Evolutionary conservation across 2,113 vertebrate genomes (phyloP).

Genomic region (Pristiophorus japonicus): DNA sequence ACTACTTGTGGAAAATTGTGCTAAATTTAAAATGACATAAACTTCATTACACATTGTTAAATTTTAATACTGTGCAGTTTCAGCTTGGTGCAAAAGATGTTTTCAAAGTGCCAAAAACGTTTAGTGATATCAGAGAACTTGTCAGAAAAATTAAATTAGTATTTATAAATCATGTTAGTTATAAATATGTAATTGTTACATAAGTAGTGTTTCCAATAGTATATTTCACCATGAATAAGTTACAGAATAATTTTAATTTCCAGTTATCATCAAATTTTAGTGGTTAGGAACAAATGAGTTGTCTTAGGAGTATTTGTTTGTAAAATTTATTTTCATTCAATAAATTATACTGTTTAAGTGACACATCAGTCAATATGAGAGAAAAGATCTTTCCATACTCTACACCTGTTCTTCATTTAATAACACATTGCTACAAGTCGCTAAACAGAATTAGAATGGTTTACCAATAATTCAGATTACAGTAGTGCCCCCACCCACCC

Average conservation of each 20-base stretch:
- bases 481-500: not conserved
- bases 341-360: not conserved
- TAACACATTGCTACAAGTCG: not conserved
- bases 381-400: not conserved
- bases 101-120: conserved; percentile 12
- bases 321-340: conserved; percentile 2
- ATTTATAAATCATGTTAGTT: not conserved
- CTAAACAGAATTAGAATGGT: not conserved
- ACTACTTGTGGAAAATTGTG: not conserved
- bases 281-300: not conserved
- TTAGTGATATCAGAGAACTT: not conserved
- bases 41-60: not conserved
- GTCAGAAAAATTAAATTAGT: conserved; percentile 1
- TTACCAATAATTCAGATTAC: not conserved
- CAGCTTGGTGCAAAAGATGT: not conserved
- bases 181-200: not conserved
- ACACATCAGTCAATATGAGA: not conserved
- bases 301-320: not conserved
- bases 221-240: not conserved
- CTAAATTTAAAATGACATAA: not conserved
- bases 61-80: not conserved
- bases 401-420: not conserved
- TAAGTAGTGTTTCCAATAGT: not conserved
- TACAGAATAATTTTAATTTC: not conserved
- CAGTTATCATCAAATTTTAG: not conserved